A percentile compares a stretch with the other conserved stretches of the same genome.
These are phyloP conservation scores for Anguilla obscura DNA, from an alignment of 2,797 vertebrate genomes.

Conservation along the genomic window DNA sequence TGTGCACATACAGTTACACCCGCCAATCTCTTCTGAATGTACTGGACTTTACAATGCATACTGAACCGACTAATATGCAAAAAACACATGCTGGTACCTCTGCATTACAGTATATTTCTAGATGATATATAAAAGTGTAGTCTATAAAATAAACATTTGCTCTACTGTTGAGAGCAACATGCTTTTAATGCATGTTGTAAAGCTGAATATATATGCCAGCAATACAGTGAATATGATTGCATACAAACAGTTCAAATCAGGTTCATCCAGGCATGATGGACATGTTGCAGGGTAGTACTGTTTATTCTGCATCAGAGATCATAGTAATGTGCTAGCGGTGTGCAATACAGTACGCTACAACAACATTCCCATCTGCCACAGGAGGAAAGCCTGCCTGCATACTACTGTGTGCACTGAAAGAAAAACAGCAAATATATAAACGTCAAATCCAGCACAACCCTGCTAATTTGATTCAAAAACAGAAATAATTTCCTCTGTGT, in stretches of 20 bases:
- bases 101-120: not conserved
- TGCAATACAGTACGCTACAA: not conserved
- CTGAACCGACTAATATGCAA: not conserved
- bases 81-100: not conserved
- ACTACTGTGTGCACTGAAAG: not conserved
- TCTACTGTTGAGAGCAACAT: not conserved
- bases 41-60: not conserved
- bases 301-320: slow-evolving; percentile 13
- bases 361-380: not conserved
- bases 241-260: slow-evolving; percentile 14
- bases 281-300: not conserved
- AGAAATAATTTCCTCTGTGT: not conserved
- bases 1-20: not conserved
- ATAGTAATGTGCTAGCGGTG: not conserved
- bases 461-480: slow-evolving; percentile 27
- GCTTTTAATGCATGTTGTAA: not conserved
- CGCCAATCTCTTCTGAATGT: not conserved
- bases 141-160: not conserved
- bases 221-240: not conserved
- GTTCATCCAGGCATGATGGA: not conserved
- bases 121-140: not conserved
- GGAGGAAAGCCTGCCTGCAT: not conserved
- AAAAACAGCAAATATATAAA: slow-evolving; percentile 8
- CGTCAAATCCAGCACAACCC: slow-evolving; percentile 40
- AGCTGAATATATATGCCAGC: not conserved